Base-by-base conservation (phyloP, 1,140 invertebrate genomes). In the Dufourea novaeangliae region DNA sequence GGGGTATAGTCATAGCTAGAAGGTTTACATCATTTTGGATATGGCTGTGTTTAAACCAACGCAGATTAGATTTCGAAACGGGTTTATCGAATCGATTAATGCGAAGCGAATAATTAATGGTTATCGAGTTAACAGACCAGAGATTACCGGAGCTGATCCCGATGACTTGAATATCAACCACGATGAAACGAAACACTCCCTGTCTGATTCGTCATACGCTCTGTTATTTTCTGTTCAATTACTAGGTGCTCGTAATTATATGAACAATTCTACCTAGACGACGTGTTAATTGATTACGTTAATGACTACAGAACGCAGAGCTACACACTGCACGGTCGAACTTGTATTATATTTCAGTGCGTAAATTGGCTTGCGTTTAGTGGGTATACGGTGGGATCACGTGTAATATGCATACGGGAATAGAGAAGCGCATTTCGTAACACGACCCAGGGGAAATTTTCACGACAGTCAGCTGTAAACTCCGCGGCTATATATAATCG, bases 361-460 rank as follows among this genome's bases (percentile, higher is more conserved):
- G 74, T 78, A 72, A 86, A 86, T 84, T 84, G 64, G 37, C 52
- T n/a, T 25, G 39, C 25, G 41, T 67, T 78, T 46, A 22, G 44
- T 56, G 29, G 5, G 72, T 17, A 44, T 41, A 25, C 12, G 34
- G 41, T 59, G 29, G 34, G 25, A 7, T 4, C 0, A 17, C 29
- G 22, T 37, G 63, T 57, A 62, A 1, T 7, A 22, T 22, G 25
- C 75, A 46, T 74, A 34, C 63, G 64, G 69, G 44, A 69, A 78
- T 54, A 44, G 29, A 66, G 75, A 69, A 57, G 50, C 69, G 50
- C 62, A 41, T 63, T 79, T 68, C 71, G 64, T 80, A 32, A 50
- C 56, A 34, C 20, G 68, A 86, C 88, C 79, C 84, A 1, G 12
- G 88, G 88, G 89, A 90, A 89, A 90, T 90, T 90, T 89, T 88